These are phyloP conservation scores for Microctenopoma stevenorrisi DNA, from an alignment of 2,797 vertebrate genomes.

Conservation along the genomic window DNA sequence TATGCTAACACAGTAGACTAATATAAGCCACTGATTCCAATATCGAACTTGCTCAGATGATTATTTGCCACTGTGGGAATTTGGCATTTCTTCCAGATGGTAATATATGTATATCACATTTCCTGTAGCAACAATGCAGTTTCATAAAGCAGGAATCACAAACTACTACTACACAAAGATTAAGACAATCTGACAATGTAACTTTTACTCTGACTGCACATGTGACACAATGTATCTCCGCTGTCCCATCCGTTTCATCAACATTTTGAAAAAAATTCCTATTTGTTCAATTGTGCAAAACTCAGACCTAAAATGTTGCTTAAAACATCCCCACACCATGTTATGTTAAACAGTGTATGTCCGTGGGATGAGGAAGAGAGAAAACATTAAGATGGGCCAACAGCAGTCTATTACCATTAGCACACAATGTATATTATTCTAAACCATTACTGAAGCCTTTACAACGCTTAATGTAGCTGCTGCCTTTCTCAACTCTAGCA, in stretches of 20 bases:
- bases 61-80: background rate
- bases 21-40: background rate
- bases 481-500: background rate
- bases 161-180: background rate
- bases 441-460: background rate
- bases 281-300: constrained; percentile 23
- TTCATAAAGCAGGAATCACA: background rate
- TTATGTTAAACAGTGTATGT: background rate
- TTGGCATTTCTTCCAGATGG: background rate
- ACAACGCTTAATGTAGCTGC: constrained; percentile 1
- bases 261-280: background rate
- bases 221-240: background rate
- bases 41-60: too few species aligned
- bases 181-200: background rate
- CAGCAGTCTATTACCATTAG: constrained; percentile 13
- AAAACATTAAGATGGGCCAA: constrained; percentile 2
- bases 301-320: constrained; percentile 32
- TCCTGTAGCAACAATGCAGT: background rate
- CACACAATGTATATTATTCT: constrained; percentile 24
- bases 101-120: background rate
- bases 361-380: background rate
- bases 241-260: background rate
- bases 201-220: background rate
- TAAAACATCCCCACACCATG: constrained; percentile 1
- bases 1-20: background rate